These are phyloP conservation scores for Parelbella ahira DNA, from an alignment of 2,888 invertebrate genomes.

Conservation along the genomic window DNA sequence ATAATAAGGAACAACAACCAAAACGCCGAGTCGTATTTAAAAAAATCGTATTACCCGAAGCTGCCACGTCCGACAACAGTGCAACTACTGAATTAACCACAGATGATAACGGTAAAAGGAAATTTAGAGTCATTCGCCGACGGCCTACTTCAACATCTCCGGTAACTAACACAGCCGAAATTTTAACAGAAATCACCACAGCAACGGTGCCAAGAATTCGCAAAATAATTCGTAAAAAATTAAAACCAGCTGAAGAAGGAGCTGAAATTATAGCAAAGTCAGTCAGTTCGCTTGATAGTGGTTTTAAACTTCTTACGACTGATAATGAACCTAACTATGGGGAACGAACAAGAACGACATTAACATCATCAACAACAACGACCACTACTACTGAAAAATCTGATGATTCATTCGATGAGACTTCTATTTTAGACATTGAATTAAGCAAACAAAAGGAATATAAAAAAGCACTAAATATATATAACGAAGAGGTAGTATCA, in stretches of 20 bases:
- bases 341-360: slow-evolving; percentile 49
- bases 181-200: slow-evolving; percentile 33
- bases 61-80: slow-evolving; percentile 37
- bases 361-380: slow-evolving; percentile 8
- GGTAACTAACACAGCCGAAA: slow-evolving; percentile 30
- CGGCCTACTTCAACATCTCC: slow-evolving; percentile 50
- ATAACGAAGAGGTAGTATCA: too few relatives aligned
- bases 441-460: slow-evolving; percentile 7
- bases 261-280: slow-evolving; percentile 48
- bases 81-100: slow-evolving; percentile 46
- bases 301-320: slow-evolving; percentile 41
- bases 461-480: slow-evolving; percentile 27
- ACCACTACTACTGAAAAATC: slow-evolving; percentile 36
- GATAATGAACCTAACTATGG: slow-evolving; percentile 57
- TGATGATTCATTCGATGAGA: slow-evolving; percentile 14
- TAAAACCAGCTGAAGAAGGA: slow-evolving; percentile 49
- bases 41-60: slow-evolving; percentile 36
- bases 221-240: slow-evolving; percentile 66
- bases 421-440: slow-evolving; percentile 12
- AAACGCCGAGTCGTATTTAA: slow-evolving; percentile 19
- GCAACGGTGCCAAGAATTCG: slow-evolving; percentile 47
- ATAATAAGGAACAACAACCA: slow-evolving; percentile 34
- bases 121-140: slow-evolving; percentile 60
- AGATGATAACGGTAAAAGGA: slow-evolving; percentile 56
- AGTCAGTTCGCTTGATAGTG: slow-evolving; percentile 42